Conservation (phyloP, 2,797 vertebrate species). For the Acestrorhynchus altus region DNA sequence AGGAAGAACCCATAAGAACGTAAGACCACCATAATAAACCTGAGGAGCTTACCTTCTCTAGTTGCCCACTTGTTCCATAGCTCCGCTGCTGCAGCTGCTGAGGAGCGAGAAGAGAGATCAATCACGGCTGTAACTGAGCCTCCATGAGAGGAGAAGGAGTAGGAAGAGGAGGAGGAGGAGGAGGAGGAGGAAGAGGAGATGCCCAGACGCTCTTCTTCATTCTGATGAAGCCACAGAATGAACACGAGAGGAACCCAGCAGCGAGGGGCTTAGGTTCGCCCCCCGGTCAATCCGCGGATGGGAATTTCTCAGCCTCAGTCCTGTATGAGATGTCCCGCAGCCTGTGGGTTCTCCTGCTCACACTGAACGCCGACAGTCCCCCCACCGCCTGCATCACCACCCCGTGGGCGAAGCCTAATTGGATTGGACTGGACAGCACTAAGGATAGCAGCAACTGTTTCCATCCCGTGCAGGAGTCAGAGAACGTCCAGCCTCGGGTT, state of each 20-base stretch:
- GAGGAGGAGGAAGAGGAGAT: slow-evolving; percentile 18
- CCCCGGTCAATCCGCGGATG: background rate
- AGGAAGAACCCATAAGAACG: background rate
- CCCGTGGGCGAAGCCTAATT: slow-evolving; percentile 71
- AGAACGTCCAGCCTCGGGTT: background rate
- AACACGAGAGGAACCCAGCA: background rate
- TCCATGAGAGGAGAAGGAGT: background rate
- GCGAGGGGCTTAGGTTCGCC: slow-evolving; percentile 7
- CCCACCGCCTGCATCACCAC: slow-evolving; percentile 63
- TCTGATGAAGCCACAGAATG: background rate
- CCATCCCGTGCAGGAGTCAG: slow-evolving; percentile 41
- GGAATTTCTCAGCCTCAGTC: background rate
- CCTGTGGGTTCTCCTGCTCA: slow-evolving; percentile 50
- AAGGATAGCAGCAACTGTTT: slow-evolving; percentile 70
- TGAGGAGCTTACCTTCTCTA: slow-evolving; percentile 34
- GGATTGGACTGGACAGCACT: slow-evolving; percentile 79
- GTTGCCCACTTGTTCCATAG: slow-evolving; percentile 36
- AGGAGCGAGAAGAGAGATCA: background rate
- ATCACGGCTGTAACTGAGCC: slow-evolving; percentile 25
- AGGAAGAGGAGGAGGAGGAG: slow-evolving; percentile 22
- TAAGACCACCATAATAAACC: background rate
- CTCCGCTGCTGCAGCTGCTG: background rate
- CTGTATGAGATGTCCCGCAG: slow-evolving; percentile 33
- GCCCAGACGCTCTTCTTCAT: slow-evolving; percentile 44
- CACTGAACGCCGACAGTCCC: slow-evolving; percentile 32